Percentiles rank a stretch among this genome's conserved stretches.
phyloP scores from a whole-genome alignment of 1,140 invertebrate species.

The Elymnias hypermnestra region DNA sequence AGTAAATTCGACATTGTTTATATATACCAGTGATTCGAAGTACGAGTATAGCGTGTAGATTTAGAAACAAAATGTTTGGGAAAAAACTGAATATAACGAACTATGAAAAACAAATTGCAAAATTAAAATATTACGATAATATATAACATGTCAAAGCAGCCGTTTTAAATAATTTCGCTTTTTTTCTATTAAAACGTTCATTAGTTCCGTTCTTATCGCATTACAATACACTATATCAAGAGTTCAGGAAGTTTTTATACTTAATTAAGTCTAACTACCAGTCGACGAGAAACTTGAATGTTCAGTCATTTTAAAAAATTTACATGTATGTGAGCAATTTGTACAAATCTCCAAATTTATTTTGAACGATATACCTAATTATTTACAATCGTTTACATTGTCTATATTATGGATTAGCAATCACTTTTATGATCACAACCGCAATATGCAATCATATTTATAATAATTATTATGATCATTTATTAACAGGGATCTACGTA shows the following conservation, averaged over 20 bases:
- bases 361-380: slow-evolving; percentile 50
- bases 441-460: slow-evolving; percentile 62
- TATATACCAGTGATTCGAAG: too few species aligned
- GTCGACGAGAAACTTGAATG: slow-evolving; percentile 66
- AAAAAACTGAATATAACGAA: too few species aligned
- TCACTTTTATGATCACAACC: slow-evolving; percentile 71
- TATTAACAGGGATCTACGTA: slow-evolving; percentile 26
- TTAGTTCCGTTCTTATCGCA: not conserved
- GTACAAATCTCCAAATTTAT: slow-evolving; percentile 72
- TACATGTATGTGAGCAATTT: slow-evolving; percentile 70
- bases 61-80: too few species aligned
- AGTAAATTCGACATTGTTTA: too few species aligned
- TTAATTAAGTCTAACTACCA: slow-evolving; percentile 47
- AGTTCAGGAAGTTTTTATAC: slow-evolving; percentile 24
- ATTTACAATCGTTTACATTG: slow-evolving; percentile 53
- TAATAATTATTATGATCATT: slow-evolving; percentile 38
- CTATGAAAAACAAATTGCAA: too few species aligned
- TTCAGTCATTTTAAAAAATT: slow-evolving; percentile 70
- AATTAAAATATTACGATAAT: too few species aligned
- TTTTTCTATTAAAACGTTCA: not conserved
- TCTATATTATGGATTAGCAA: slow-evolving; percentile 63
- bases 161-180: too few species aligned
- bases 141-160: too few species aligned
- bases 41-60: too few species aligned
- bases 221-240: not conserved